Evolutionary conservation across 2,797 vertebrate genomes (phyloP).

Genomic region (Coilia nasus): DNA sequence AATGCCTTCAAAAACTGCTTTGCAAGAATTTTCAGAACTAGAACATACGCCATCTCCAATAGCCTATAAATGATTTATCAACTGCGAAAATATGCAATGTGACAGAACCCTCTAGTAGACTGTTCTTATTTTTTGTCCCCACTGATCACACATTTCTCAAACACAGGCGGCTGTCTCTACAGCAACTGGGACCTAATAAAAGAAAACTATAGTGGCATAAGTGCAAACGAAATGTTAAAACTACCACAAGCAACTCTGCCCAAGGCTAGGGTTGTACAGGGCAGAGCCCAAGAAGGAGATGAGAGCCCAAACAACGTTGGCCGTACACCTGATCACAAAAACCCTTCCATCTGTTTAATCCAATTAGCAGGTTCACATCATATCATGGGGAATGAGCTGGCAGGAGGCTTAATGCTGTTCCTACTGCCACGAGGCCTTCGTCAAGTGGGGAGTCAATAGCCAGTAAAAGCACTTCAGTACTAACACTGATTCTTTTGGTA

Average conservation of each 20-base stretch:
- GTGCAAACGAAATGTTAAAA: background rate
- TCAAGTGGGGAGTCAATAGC: background rate
- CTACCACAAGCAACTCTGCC: background rate
- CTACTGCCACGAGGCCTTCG: background rate
- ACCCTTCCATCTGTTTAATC: conserved; percentile 56
- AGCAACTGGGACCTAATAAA: background rate
- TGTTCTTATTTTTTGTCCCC: background rate
- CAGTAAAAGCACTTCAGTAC: background rate
- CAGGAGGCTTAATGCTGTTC: conserved; percentile 11
- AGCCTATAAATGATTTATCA: background rate
- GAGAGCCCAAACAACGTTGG: conserved; percentile 27
- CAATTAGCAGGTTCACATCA: conserved; percentile 44
- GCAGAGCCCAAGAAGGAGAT: background rate
- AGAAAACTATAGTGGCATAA: background rate
- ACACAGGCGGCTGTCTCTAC: background rate
- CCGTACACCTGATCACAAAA: conserved; percentile 43
- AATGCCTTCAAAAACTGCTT: background rate
- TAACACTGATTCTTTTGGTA: background rate
- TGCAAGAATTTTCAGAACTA: background rate
- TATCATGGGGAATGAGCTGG: conserved; percentile 10
- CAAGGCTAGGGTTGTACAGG: background rate
- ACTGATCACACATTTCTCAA: background rate
- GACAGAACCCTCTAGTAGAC: background rate
- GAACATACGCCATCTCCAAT: background rate
- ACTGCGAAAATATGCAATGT: background rate